phyloP scores from a whole-genome alignment of 2,113 vertebrate genomes.

The Mastomys coucha region DNA sequence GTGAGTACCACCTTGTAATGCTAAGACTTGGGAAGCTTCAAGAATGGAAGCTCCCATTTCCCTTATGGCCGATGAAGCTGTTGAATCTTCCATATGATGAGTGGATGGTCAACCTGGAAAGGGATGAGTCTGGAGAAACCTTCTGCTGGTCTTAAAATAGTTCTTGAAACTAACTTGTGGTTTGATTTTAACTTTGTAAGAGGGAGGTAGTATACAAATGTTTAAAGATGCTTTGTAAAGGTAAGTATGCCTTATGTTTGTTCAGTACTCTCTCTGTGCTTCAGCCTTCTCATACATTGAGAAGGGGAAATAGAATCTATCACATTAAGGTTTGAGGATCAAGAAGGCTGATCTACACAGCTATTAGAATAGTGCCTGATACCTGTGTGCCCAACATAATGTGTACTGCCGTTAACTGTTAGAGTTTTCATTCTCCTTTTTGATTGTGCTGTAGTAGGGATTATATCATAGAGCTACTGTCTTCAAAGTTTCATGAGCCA shows the following conservation, averaged over 20 bases:
- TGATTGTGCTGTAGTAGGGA: slow-evolving; percentile 4
- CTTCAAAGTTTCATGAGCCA: neutral
- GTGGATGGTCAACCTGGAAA: slow-evolving; percentile 1
- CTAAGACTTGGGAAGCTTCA: slow-evolving; percentile 16
- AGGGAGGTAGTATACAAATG: neutral
- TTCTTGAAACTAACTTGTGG: slow-evolving; percentile 18
- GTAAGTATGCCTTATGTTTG: neutral
- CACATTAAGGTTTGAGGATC: slow-evolving; percentile 3
- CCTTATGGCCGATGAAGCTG: neutral
- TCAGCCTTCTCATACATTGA: slow-evolving; percentile 44
- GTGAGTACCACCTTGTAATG: neutral
- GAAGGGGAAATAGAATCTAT: neutral
- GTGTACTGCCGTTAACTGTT: neutral
- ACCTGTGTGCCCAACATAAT: neutral
- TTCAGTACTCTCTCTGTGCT: slow-evolving; percentile 13
- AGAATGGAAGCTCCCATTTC: neutral
- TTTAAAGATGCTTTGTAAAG: slow-evolving; percentile 38
- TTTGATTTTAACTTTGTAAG: slow-evolving; percentile 55
- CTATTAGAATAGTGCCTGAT: neutral
- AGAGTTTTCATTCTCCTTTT: slow-evolving; percentile 26
- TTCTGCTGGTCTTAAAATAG: neutral
- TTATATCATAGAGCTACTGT: neutral
- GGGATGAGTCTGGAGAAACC: neutral
- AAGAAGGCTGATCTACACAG: neutral
- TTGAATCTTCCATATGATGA: neutral